Conservation (phyloP, 2,113 vertebrate genomes). For the Tragelaphus imberbis region DNA sequence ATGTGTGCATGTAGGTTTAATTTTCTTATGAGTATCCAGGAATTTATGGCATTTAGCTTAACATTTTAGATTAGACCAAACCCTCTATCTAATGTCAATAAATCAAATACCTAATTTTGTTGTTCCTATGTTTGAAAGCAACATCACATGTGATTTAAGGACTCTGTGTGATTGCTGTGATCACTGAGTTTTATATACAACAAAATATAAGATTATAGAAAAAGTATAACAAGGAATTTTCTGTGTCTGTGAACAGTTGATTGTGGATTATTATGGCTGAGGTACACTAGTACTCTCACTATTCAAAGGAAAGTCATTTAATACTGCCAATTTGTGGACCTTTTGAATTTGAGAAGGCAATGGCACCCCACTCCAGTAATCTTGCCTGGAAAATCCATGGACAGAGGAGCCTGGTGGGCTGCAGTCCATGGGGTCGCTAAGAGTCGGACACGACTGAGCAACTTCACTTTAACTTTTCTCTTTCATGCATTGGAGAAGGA, state of each 20-base stretch:
- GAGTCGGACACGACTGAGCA: too few species aligned
- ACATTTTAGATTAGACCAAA: not conserved
- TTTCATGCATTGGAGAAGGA: too few species aligned
- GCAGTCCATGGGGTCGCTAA: too few species aligned
- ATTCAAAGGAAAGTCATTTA: not conserved
- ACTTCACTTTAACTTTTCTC: too few species aligned
- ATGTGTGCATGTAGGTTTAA: not conserved
- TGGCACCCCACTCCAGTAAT: too few species aligned
- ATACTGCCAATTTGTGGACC: rapidly evolving
- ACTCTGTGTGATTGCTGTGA: not conserved
- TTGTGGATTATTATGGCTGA: rapidly evolving
- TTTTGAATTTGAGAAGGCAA: not conserved
- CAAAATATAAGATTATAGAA: not conserved
- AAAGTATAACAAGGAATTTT: not conserved
- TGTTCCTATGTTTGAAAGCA: not conserved
- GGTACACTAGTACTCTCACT: not conserved
- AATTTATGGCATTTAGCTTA: not conserved
- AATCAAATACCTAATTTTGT: not conserved
- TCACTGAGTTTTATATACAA: not conserved
- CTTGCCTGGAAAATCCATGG: too few species aligned
- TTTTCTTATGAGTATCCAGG: not conserved
- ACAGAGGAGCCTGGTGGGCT: too few species aligned
- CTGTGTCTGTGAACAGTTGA: not conserved
- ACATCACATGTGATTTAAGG: not conserved
- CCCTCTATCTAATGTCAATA: not conserved